phyloP scores from a whole-genome alignment of 2,888 invertebrate species.

The Ochropleura plecta region DNA sequence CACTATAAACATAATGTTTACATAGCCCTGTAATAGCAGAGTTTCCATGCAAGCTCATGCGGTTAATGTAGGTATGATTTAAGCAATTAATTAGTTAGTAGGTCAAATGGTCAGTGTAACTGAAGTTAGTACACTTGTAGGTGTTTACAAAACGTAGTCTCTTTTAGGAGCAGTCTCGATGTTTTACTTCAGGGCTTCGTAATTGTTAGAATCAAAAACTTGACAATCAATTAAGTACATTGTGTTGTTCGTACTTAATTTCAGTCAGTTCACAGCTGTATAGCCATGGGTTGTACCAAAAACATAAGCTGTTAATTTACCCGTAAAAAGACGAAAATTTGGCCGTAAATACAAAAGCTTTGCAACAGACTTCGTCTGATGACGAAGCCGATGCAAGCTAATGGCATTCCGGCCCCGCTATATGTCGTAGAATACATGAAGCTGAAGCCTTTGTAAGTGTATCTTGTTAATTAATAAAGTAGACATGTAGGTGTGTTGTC shows the following conservation, averaged over 20 bases:
- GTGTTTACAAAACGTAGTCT: not conserved
- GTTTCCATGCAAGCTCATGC: not conserved
- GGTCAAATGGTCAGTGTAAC: not conserved
- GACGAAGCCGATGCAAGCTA: conserved; percentile 33
- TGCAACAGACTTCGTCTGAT: conserved; percentile 6
- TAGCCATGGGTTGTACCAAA: not conserved
- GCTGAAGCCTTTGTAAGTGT: conserved; percentile 49
- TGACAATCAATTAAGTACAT: not conserved
- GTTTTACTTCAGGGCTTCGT: not conserved
- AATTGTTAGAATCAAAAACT: not conserved
- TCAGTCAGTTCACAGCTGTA: not conserved
- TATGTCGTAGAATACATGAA: conserved; percentile 23
- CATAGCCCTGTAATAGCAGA: not conserved
- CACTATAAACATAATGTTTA: conserved; percentile 5
- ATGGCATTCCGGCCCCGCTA: conserved; percentile 46
- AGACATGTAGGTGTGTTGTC: conserved; percentile 58
- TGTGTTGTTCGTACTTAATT: not conserved
- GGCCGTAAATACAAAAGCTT: not conserved
- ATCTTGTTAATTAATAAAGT: conserved; percentile 60
- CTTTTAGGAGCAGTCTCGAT: not conserved
- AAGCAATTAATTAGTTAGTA: not conserved
- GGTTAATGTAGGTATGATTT: not conserved
- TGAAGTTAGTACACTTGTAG: not conserved
- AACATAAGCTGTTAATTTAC: not conserved
- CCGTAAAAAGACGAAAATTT: not conserved